Evolutionary conservation across 2,113 vertebrate genomes (phyloP), one percentile per base, ranked within the genome.

Genomic region (Clarias macrocephalus): DNA sequence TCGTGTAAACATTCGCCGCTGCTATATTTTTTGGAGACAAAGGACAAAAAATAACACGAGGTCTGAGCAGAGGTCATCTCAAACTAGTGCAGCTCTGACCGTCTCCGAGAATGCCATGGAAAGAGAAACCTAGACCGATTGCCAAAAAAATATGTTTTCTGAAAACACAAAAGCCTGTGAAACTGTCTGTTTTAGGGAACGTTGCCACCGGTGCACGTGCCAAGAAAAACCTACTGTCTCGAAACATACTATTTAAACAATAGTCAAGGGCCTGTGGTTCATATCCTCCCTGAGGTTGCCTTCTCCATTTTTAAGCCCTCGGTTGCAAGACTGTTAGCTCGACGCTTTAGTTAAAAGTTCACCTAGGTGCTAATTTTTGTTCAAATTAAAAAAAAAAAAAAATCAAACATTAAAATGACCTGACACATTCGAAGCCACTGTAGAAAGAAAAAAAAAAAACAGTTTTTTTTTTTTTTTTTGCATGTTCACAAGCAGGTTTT

Each of bases 241-340:
- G 73, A 89, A 91, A 90, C 86, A 65, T 88, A 86, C 89, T 90
- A 90, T 91, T 90, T 88, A 90, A 91, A 89, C 89, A 81, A 86
- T 79, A 87, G 88, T 84, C 76, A 88, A 82, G 89, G 85, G 85
- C 88, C 87, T 70, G 80, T 62, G 86, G 82, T 84, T 88, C 82
- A 88, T 86, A 86, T 91, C 89, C 90, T 91, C 91, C 85, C 80
- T 75, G 70, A 79, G 82, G 88, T 66, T 86, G 80, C 82, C 85
- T 86, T 48, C 85, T 83, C 76, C 73, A 62, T 83, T 89, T 88
- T 85, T 56, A 81, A 81, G 48, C 70, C 63, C 75, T 75, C n/a
- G 60, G 6, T 33, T 83, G 62, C 60, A 66, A 77, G 68, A 28
- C 52, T 23, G 52, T 83, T 85, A 89, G 88, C 86, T 48, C 63